Evolutionary conservation across 2,797 vertebrate genomes (phyloP).

Genomic region (Rhinichthys osculus): DNA sequence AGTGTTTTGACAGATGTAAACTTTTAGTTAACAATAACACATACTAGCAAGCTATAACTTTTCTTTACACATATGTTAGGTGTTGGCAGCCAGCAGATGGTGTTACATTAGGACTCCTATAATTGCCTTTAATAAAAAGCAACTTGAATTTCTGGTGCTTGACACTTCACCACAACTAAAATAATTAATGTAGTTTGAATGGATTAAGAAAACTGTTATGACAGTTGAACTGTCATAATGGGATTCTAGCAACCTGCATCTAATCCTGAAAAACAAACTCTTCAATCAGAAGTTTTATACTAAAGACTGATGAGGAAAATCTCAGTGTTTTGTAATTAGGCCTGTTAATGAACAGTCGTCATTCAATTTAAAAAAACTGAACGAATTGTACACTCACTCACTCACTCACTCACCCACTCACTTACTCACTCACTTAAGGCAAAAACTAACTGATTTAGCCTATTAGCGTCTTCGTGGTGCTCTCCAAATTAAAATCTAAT

Average conservation of each 20-base stretch:
- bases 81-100: neutral
- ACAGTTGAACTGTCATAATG: neutral
- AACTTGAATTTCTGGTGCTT: neutral
- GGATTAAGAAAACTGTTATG: neutral
- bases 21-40: neutral
- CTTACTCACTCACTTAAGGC: neutral
- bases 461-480: slow-evolving; percentile 62
- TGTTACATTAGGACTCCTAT: neutral
- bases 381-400: neutral
- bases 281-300: slow-evolving; percentile 23
- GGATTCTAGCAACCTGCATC: neutral
- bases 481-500: slow-evolving; percentile 80
- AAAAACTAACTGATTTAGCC: slow-evolving; percentile 55
- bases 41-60: neutral
- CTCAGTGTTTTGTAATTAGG: slow-evolving; percentile 36
- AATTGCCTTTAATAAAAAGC: neutral
- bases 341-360: slow-evolving; percentile 34
- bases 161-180: neutral
- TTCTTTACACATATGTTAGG: neutral
- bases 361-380: slow-evolving; percentile 32
- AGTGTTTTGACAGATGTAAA: neutral
- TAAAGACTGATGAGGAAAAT: slow-evolving; percentile 18
- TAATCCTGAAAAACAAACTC: neutral
- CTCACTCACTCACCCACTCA: neutral
- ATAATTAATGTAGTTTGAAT: neutral